These are phyloP conservation scores for Tangara arthus DNA, from an alignment of 2,797 vertebrate species.

Conservation along the genomic window DNA sequence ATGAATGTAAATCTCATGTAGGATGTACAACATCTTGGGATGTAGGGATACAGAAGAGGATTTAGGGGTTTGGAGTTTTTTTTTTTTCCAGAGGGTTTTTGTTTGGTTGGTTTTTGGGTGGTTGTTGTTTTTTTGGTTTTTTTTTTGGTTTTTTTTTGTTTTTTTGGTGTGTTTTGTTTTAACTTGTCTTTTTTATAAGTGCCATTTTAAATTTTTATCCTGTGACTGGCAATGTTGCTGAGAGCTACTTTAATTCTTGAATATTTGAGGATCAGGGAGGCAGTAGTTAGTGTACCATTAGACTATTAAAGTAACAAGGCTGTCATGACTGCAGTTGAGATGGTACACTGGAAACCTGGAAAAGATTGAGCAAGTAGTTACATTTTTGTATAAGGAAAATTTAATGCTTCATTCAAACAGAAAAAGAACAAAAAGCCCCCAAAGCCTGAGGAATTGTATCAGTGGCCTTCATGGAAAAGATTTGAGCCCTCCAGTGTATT, in stretches of 20 bases:
- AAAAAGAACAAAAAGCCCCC: rapidly evolving
- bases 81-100: too few relatives aligned
- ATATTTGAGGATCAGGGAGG: not conserved
- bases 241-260: not conserved
- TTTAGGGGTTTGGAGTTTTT: rapidly evolving
- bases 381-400: not conserved
- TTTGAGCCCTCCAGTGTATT: not conserved
- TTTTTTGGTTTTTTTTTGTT: too few relatives aligned
- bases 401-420: not conserved
- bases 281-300: not conserved
- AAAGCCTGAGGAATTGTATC: not conserved
- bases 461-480: not conserved
- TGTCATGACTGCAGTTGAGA: not conserved
- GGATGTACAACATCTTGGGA: not conserved
- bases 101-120: not conserved
- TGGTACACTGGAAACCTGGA: not conserved
- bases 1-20: not conserved
- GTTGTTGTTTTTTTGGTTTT: too few relatives aligned
- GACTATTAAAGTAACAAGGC: not conserved
- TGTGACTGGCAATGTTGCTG: not conserved
- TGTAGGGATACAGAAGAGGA: not conserved
- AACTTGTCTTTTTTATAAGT: not conserved
- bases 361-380: not conserved
- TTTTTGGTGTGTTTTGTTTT: not conserved
- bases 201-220: not conserved